These are phyloP conservation scores for Protonibea diacanthus DNA, from an alignment of 2,797 vertebrate genomes.

Conservation along the genomic window DNA sequence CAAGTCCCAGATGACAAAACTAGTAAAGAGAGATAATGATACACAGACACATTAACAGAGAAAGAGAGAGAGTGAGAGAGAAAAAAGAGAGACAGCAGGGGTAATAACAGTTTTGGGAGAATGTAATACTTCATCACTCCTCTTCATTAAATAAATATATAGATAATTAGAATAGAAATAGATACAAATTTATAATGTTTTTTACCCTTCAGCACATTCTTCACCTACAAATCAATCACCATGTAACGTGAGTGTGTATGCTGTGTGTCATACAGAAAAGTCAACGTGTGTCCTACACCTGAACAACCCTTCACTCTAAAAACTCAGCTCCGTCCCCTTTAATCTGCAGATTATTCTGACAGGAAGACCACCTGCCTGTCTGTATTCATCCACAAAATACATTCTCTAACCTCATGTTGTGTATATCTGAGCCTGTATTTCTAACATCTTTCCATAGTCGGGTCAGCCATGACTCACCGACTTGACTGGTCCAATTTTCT, in stretches of 20 bases:
- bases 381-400: background rate
- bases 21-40: conserved; percentile 39
- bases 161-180: background rate
- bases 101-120: background rate
- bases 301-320: background rate
- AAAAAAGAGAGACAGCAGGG: conserved; percentile 2
- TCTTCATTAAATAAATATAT: background rate
- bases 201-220: background rate
- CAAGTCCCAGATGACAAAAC: conserved; percentile 50
- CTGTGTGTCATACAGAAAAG: background rate
- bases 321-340: background rate
- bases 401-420: background rate
- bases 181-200: background rate
- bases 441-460: background rate
- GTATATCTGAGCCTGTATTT: background rate
- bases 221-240: background rate
- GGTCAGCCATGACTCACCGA: conserved; percentile 20
- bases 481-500: conserved; percentile 26
- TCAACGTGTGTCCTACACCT: background rate
- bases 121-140: background rate
- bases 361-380: background rate
- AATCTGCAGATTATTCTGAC: conserved; percentile 4
- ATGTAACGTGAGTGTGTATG: background rate
- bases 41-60: conserved; percentile 27
- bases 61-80: background rate